phyloP scores from a whole-genome alignment of 2,888 invertebrate genomes.

The Mechanitis messenoides region DNA sequence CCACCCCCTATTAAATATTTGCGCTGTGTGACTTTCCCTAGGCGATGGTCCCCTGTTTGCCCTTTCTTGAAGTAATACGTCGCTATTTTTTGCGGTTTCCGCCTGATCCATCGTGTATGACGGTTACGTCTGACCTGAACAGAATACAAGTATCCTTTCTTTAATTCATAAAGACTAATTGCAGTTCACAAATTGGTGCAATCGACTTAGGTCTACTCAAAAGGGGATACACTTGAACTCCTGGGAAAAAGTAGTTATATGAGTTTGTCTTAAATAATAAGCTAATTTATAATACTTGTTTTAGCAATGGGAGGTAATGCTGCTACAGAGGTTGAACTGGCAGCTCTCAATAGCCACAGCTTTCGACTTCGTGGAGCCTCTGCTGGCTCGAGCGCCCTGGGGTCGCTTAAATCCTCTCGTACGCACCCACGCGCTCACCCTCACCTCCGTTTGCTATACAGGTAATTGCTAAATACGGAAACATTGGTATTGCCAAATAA shows the following conservation, averaged over 20 bases:
- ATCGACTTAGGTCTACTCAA: constrained; percentile 31
- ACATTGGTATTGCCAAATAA: neutral
- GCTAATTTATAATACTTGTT: constrained; percentile 39
- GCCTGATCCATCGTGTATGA: constrained; percentile 66
- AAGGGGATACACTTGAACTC: constrained; percentile 47
- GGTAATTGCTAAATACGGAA: constrained; percentile 72
- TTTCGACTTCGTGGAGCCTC: constrained; percentile 89
- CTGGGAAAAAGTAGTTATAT: constrained; percentile 31
- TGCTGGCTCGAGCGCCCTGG: constrained; percentile 81
- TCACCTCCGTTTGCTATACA: constrained; percentile 86
- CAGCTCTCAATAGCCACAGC: constrained; percentile 86
- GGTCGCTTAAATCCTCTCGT: constrained; percentile 77
- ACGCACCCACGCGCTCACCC: constrained; percentile 84
- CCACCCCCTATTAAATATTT: constrained; percentile 8
- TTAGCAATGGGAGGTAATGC: constrained; percentile 88
- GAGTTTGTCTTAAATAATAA: neutral
- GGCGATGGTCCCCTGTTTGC: constrained; percentile 35
- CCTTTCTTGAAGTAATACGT: constrained; percentile 56
- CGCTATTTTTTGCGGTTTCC: constrained; percentile 75
- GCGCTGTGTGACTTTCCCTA: constrained; percentile 20
- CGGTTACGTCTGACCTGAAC: constrained; percentile 61
- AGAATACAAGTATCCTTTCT: constrained; percentile 47
- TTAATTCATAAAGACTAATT: constrained; percentile 40
- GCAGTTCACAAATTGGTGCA: constrained; percentile 35
- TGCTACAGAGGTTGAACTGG: constrained; percentile 86